These are phyloP conservation scores for Marasmarcha lunaedactyla DNA, from an alignment of 2,888 invertebrate species.

Conservation along the genomic window DNA sequence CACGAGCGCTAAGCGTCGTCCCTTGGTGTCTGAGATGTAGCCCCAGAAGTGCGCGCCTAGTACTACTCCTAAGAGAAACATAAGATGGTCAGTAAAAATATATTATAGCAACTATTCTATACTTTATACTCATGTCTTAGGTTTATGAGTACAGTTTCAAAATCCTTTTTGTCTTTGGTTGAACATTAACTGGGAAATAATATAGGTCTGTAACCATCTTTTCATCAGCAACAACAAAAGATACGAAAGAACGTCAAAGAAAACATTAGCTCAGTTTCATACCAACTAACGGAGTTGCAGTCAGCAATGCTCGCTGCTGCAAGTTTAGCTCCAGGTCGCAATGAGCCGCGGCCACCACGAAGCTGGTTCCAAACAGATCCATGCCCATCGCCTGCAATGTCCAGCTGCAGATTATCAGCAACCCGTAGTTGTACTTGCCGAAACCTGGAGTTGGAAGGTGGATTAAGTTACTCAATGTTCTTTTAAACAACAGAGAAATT, in stretches of 20 bases:
- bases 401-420: conserved; percentile 53
- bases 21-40: conserved; percentile 54
- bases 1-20: conserved; percentile 43
- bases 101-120: too few relatives aligned
- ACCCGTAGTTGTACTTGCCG: conserved; percentile 53
- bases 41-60: conserved; percentile 60
- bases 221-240: too few relatives aligned
- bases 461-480: too few relatives aligned
- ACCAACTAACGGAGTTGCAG: conserved; percentile 78
- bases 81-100: too few relatives aligned
- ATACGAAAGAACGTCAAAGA: too few relatives aligned
- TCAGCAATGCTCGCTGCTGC: conserved; percentile 74
- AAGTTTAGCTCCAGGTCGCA: conserved; percentile 76
- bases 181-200: too few relatives aligned
- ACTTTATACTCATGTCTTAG: too few relatives aligned
- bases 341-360: conserved; percentile 78
- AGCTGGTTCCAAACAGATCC: conserved; percentile 71
- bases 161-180: too few relatives aligned
- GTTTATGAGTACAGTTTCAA: too few relatives aligned
- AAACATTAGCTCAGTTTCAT: too few relatives aligned
- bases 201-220: too few relatives aligned
- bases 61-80: conserved; percentile 38
- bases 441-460: conserved; percentile 45
- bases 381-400: conserved; percentile 60
- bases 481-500: too few relatives aligned